Percentiles rank a stretch among this genome's conserved stretches.
Conservation (phyloP, 2,797 vertebrate genomes). For the Crenichthys baileyi region DNA sequence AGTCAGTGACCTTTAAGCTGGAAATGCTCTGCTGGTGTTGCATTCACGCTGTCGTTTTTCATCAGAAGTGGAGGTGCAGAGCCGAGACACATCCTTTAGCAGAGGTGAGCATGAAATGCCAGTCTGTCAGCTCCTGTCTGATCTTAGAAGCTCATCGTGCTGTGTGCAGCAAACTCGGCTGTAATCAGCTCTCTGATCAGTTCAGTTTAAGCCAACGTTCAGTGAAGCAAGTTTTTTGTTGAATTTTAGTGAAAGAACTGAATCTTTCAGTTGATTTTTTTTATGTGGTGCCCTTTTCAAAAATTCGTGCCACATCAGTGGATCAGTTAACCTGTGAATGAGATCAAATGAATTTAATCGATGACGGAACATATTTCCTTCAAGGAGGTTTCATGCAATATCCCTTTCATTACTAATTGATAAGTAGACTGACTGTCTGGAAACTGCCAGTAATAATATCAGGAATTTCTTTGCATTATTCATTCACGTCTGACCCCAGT, state of each 20-base stretch:
- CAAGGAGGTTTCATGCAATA: constrained; percentile 2
- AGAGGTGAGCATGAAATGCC: constrained; percentile 70
- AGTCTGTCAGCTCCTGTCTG: constrained; percentile 65
- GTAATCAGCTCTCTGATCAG: constrained; percentile 23
- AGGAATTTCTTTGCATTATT: constrained; percentile 59
- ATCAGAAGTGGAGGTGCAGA: constrained; percentile 39
- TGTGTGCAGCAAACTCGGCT: constrained; percentile 24
- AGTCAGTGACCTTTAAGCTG: constrained; percentile 72
- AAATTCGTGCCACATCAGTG: background rate
- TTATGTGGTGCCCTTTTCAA: background rate
- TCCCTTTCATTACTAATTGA: constrained; percentile 17
- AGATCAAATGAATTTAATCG: background rate
- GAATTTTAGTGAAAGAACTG: background rate
- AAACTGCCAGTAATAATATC: constrained; percentile 37
- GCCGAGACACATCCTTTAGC: constrained; percentile 41
- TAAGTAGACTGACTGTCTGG: constrained; percentile 27
- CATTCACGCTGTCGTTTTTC: constrained; percentile 45
- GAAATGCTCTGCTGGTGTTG: constrained; percentile 46
- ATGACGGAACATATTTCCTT: background rate
- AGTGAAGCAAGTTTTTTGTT: background rate
- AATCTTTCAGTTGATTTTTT: background rate
- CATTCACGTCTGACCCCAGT: constrained; percentile 35
- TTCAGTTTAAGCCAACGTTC: constrained; percentile 26
- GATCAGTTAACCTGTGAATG: constrained; percentile 3
- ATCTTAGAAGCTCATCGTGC: constrained; percentile 13